These are phyloP conservation scores for Conomelus anceps DNA, from an alignment of 2,888 invertebrate species.

Conservation along the genomic window DNA sequence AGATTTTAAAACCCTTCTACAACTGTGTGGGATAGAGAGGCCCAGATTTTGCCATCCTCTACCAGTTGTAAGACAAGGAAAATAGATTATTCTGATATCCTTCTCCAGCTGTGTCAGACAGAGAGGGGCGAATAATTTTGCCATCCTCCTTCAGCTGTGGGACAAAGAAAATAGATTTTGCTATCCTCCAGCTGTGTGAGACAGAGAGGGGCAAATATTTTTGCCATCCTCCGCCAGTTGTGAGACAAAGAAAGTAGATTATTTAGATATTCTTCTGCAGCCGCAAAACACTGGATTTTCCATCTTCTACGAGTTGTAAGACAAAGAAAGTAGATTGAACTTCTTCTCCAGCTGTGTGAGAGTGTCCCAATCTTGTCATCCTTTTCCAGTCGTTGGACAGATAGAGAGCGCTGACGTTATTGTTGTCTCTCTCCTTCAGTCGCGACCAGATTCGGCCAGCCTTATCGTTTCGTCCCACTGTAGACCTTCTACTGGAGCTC, in stretches of 20 bases:
- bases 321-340: not conserved
- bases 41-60: too few species aligned
- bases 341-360: too few species aligned
- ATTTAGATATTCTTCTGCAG: not conserved
- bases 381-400: too few species aligned
- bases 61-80: not conserved
- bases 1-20: too few species aligned
- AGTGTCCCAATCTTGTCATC: not conserved
- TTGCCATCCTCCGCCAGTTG: not conserved
- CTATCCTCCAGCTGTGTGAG: not conserved
- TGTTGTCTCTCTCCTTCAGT: not conserved
- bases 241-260: not conserved
- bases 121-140: not conserved
- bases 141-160: not conserved
- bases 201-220: not conserved
- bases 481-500: not conserved
- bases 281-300: not conserved
- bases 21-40: too few species aligned
- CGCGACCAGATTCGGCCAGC: not conserved
- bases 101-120: not conserved
- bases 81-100: not conserved
- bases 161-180: not conserved
- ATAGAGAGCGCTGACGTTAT: not conserved
- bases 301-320: not conserved
- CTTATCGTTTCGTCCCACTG: too few species aligned